These are phyloP conservation scores for Umimayanthus chanpuru DNA, from an alignment of 92 coral and sea anemone genomes.

Conservation along the genomic window DNA sequence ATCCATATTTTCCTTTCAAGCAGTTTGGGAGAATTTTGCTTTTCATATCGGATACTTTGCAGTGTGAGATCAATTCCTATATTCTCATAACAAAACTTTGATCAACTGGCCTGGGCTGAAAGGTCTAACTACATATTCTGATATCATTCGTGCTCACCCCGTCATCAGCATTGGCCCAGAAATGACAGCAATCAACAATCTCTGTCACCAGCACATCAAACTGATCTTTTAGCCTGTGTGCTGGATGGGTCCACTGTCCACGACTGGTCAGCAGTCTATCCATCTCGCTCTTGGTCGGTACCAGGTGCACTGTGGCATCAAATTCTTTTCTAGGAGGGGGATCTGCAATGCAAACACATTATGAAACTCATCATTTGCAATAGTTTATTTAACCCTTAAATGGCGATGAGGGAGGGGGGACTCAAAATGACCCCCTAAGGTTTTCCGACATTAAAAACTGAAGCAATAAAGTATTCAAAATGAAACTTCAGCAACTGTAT, in stretches of 20 bases:
- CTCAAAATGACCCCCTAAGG: too few relatives aligned
- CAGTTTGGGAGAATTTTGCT: too few relatives aligned
- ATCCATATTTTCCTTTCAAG: too few relatives aligned
- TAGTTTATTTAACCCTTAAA: neutral
- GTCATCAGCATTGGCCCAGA: conserved; percentile 86
- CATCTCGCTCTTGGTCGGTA: neutral
- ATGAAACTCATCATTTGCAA: neutral
- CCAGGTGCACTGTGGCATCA: conserved; percentile 9
- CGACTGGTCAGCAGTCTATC: conserved; percentile 1
- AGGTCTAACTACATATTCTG: too few relatives aligned
- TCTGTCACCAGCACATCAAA: conserved; percentile 85
- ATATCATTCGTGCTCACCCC: conserved; percentile 60
- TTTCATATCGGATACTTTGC: too few relatives aligned
- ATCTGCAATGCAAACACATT: neutral
- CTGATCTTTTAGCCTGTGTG: conserved; percentile 34
- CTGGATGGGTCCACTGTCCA: neutral
- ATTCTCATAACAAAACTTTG: too few relatives aligned
- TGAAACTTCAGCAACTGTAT: too few relatives aligned
- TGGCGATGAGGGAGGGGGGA: too few relatives aligned
- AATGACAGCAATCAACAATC: conserved; percentile 78
- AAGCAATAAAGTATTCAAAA: too few relatives aligned
- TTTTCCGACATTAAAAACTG: too few relatives aligned
- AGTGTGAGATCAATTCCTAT: too few relatives aligned
- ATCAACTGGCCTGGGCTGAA: too few relatives aligned
- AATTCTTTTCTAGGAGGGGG: neutral